Conservation (phyloP, 2,888 invertebrate genomes). For the Troilus luridus region DNA sequence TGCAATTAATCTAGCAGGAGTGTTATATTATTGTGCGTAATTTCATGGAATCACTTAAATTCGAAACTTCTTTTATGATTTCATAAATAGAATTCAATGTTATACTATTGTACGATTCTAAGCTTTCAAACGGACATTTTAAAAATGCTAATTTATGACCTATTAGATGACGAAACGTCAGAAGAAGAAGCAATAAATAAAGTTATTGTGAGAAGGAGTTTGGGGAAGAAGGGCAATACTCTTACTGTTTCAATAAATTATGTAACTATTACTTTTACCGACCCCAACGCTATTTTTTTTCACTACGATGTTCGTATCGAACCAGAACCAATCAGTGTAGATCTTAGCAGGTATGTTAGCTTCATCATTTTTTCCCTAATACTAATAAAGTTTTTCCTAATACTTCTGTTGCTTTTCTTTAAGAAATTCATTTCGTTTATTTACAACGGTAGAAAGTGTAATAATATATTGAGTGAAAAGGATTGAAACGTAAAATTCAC, state of each 20-base stretch:
- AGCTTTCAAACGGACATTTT: no score
- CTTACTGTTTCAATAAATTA: neutral
- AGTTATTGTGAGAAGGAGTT: neutral
- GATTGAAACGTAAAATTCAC: no score
- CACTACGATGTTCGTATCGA: constrained; percentile 21
- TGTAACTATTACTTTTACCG: neutral
- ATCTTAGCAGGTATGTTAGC: neutral
- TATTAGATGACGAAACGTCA: neutral
- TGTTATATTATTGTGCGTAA: neutral
- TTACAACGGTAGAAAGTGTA: no score
- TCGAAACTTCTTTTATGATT: neutral
- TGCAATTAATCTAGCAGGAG: neutral
- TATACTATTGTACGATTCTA: no score
- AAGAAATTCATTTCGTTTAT: no score
- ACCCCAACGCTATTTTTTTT: neutral
- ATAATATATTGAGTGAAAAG: no score
- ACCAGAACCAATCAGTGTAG: neutral
- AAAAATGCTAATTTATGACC: neutral
- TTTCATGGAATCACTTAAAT: neutral
- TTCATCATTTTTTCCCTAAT: no score
- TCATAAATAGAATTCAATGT: no score
- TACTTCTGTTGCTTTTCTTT: no score
- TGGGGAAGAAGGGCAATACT: neutral
- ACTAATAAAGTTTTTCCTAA: neutral
- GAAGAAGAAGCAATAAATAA: neutral